Evolutionary conservation across 2,113 vertebrate genomes (phyloP).

Genomic region (Pitta sordida): DNA sequence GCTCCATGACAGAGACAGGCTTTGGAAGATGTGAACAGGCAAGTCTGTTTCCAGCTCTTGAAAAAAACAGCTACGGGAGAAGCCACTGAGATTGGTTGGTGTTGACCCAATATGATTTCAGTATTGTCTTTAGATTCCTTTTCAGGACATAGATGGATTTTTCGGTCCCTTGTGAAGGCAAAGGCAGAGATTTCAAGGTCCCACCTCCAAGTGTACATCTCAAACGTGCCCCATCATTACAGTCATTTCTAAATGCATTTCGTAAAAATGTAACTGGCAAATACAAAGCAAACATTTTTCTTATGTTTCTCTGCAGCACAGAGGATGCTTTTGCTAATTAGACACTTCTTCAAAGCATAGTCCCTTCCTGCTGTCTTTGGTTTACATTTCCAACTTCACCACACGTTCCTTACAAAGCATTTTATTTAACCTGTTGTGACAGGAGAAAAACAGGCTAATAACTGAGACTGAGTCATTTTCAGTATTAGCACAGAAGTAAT

Average conservation of each 20-base stretch:
- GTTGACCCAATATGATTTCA: neutral
- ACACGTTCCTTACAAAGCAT: neutral
- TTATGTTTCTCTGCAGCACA: neutral
- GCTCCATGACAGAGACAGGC: neutral
- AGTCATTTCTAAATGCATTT: neutral
- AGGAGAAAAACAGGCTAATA: neutral
- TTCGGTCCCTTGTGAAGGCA: neutral
- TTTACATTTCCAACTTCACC: neutral
- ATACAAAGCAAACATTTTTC: neutral
- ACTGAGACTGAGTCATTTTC: neutral
- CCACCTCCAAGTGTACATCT: fast-evolving
- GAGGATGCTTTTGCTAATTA: neutral
- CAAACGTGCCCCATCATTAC: neutral
- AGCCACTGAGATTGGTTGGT: neutral
- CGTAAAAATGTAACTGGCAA: neutral
- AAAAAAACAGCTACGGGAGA: neutral
- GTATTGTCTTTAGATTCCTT: neutral
- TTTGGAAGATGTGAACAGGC: neutral
- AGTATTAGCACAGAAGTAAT: neutral
- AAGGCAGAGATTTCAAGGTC: neutral
- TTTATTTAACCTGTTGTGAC: constrained; percentile 33
- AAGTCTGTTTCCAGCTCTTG: neutral
- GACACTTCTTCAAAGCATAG: neutral
- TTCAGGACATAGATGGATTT: neutral
- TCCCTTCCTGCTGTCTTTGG: neutral